phyloP scores from a whole-genome alignment of 2,888 invertebrate species.

The Agrilus cyanescens region DNA sequence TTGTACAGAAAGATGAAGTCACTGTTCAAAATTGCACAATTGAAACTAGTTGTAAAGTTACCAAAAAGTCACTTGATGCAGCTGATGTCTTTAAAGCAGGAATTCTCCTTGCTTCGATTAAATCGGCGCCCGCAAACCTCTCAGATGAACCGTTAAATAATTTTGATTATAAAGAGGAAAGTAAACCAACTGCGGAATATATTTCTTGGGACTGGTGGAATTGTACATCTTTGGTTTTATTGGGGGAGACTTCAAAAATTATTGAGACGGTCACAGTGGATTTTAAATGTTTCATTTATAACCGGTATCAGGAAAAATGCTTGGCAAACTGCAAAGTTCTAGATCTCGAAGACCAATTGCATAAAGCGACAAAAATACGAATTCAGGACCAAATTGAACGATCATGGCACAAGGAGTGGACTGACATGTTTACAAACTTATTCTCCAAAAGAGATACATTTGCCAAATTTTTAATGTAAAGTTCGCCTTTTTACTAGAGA shows the following conservation, averaged over 20 bases:
- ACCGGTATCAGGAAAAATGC: constrained; percentile 22
- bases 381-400: constrained; percentile 34
- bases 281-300: constrained; percentile 13
- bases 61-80: constrained; percentile 21
- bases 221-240: constrained; percentile 31
- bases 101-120: constrained; percentile 30
- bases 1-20: not conserved
- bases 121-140: constrained; percentile 12
- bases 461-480: too few relatives aligned
- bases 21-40: not conserved
- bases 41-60: not conserved
- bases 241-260: constrained; percentile 27
- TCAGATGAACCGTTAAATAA: constrained; percentile 10
- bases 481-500: too few relatives aligned
- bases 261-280: constrained; percentile 19
- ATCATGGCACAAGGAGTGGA: constrained; percentile 36
- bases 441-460: too few relatives aligned
- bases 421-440: constrained; percentile 20
- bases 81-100: constrained; percentile 30
- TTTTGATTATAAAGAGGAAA: constrained; percentile 4
- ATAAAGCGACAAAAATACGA: constrained; percentile 31
- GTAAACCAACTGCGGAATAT: constrained; percentile 15
- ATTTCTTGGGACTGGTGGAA: constrained; percentile 36
- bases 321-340: constrained; percentile 24
- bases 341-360: constrained; percentile 29